phyloP scores from a whole-genome alignment of 2,797 vertebrate genomes.

The Eulemur coronatus region DNA sequence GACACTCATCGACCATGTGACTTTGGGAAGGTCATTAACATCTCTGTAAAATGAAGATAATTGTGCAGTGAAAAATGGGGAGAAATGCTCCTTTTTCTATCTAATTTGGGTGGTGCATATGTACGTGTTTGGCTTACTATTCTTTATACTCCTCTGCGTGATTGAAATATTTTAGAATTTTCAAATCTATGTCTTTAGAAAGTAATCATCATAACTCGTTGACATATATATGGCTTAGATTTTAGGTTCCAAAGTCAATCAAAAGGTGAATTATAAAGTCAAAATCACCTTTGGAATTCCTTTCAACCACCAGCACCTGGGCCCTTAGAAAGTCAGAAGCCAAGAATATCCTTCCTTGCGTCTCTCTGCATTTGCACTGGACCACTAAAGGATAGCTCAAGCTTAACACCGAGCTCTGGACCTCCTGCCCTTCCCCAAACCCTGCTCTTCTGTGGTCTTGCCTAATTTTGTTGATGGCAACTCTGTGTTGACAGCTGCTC shows the following conservation, averaged over 20 bases:
- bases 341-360: not conserved
- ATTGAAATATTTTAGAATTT: not conserved
- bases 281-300: not conserved
- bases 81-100: not conserved
- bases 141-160: not conserved
- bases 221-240: not conserved
- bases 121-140: not conserved
- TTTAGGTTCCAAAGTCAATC: not conserved
- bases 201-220: not conserved
- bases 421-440: not conserved
- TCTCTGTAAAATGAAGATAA: not conserved
- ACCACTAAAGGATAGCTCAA: not conserved
- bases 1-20: rapidly evolving
- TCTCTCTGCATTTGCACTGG: not conserved
- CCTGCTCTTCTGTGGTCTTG: not conserved
- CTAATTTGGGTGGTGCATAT: not conserved
- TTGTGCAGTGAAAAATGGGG: not conserved
- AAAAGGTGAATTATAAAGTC: not conserved
- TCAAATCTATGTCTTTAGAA: not conserved
- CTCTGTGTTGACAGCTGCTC: not conserved
- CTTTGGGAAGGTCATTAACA: not conserved
- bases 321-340: not conserved
- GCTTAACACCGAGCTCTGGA: no score
- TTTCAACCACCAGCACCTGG: no score
- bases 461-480: not conserved